These are phyloP conservation scores for Sprattus sprattus DNA, from an alignment of 2,113 vertebrate genomes.

Conservation along the genomic window DNA sequence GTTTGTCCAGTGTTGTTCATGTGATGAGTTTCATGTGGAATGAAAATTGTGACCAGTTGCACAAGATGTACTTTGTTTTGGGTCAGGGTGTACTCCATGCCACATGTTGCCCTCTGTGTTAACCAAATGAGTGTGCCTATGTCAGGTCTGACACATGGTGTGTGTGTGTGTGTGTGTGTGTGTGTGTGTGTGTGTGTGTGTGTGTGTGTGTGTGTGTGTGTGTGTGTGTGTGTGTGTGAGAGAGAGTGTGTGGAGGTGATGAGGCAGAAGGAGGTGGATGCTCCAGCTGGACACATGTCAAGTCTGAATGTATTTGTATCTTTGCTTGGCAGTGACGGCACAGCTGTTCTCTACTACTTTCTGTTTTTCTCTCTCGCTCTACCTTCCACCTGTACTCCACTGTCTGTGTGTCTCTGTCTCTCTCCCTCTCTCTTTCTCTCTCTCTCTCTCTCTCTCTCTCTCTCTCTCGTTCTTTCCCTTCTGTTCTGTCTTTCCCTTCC, in stretches of 20 bases:
- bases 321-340: not conserved
- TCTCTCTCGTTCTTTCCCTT: slow-evolving; percentile 8
- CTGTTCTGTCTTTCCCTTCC: not conserved
- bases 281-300: not conserved
- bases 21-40: no score
- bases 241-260: not conserved
- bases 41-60: not conserved
- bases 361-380: not conserved
- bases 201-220: not conserved
- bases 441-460: not conserved
- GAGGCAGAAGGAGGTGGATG: no score
- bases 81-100: not conserved
- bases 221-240: not conserved
- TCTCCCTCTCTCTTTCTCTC: not conserved
- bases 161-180: not conserved
- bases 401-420: no score
- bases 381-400: not conserved
- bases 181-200: slow-evolving; percentile 1
- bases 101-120: not conserved
- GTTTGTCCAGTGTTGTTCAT: not conserved
- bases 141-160: not conserved
- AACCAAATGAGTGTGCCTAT: not conserved
- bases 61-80: slow-evolving; percentile 3
- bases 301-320: not conserved
- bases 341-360: not conserved